Percentiles rank a stretch among this genome's conserved stretches.
Evolutionary conservation across 2,888 invertebrate genomes (phyloP).

Genomic region (Cryptophagus acutangulus): DNA sequence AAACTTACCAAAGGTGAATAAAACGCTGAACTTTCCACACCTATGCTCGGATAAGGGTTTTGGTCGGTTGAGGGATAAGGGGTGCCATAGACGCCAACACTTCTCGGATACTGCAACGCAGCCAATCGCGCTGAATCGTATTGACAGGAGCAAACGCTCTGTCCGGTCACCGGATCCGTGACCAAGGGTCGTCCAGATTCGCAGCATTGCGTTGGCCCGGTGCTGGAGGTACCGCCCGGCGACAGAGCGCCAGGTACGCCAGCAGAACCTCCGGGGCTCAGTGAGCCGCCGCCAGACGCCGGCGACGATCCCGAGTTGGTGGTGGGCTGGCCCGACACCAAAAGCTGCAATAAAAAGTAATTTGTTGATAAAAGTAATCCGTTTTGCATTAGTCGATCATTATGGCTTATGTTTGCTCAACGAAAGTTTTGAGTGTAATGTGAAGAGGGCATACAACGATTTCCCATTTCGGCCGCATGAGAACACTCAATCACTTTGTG

Average conservation of each 20-base stretch:
- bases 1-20: constrained; percentile 89
- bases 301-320: constrained; percentile 74
- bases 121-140: constrained; percentile 86
- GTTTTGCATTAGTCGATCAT: neutral
- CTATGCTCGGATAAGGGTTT: constrained; percentile 88
- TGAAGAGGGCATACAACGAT: constrained; percentile 36
- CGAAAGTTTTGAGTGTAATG: constrained; percentile 23
- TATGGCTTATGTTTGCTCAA: constrained; percentile 23
- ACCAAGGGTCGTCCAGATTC: constrained; percentile 88
- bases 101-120: constrained; percentile 74
- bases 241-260: constrained; percentile 51
- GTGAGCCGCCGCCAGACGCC: constrained; percentile 70
- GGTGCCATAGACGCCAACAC: constrained; percentile 78
- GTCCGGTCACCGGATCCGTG: constrained; percentile 89
- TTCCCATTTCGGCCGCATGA: constrained; percentile 31
- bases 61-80: constrained; percentile 89
- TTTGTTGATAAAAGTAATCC: constrained; percentile 4
- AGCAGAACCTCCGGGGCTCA: constrained; percentile 62
- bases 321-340: constrained; percentile 70
- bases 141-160: constrained; percentile 91
- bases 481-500: constrained; percentile 36
- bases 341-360: constrained; percentile 54
- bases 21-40: constrained; percentile 90
- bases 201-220: constrained; percentile 61
- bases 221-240: constrained; percentile 50